Evolutionary conservation across 2,888 invertebrate genomes (phyloP), one percentile per base, ranked within the genome.

Genomic region (Parnassius mnemosyne): DNA sequence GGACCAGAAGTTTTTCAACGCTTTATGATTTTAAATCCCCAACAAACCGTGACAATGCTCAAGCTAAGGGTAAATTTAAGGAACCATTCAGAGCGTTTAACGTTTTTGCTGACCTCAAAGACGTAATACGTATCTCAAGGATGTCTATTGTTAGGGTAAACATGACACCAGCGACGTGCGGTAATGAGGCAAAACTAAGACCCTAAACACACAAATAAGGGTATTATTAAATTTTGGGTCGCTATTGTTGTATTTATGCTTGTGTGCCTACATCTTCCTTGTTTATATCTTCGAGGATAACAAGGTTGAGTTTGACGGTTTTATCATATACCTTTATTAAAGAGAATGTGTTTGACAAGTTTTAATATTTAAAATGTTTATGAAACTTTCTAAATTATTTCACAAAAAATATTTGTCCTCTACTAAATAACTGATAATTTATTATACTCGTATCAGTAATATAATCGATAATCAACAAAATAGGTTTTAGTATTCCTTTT

Each of bases 91-190:
- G 43, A 43, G 20, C 20, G 53, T 9, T 13, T 13, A 50, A 60
- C 60, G 50, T 60, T 61, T 56, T 57, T 53, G 57, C 50, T 54
- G 50, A 54, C 51, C 57, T 58, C 42, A 51, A 51, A 60, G 46
- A 41, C 49, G 10, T 44, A 11, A 20, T 50, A 50, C 53, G 41
- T 49, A 42, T 53, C 57, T 47, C 25, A 20, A 46, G 46, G 16
- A 10, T 50, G 50, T 58, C 50, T 63, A 63, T 63, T 63, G 62
- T 63, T 51, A 41, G 57, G 53, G 44, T 50, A 51, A 43, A 51
- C 44, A 34, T 16, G 42, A n/a, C 52, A 34, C 43, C 46, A 34
- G 42, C 13, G 16, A 11, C 13, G 49, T 49, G 16, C 49, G 56
- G 56, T 61, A 46, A 52, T 51, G 34, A 61, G 42, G 43, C 25